Evolutionary conservation across 23 tunicate genomes (phyloP), one percentile per base, ranked within the genome.

Genomic region (Clavelina lepadiformis): DNA sequence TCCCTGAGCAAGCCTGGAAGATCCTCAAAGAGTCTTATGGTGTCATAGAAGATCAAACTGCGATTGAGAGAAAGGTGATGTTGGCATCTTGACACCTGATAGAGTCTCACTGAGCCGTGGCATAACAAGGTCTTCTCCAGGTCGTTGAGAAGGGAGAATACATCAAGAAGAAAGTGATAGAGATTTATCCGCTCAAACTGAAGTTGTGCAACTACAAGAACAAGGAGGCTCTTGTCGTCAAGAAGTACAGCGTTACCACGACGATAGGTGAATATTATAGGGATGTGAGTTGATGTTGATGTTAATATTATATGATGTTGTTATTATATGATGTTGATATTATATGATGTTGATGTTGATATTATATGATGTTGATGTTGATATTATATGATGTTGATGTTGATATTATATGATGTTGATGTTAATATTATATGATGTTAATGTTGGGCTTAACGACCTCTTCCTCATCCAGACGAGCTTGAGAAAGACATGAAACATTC

Each of bases 141-240:
- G 96, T 88, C 0, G 74, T 88, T 31, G 86, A 67, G 26, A 37
- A 34, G 4, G 96, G 96, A 58, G 36, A 38, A 15, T 70, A 51
- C 44, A 35, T 46, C 27, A 74, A 58, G 44, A 7, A 54, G n/a
- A 32, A 6, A 23, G 26, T 26, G 3, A 69, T 88, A 38, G 96
- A 88, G 63, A 50, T 88, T 37, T 88, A 88, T 67, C 96, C 96
- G 13, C 54, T 84, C 3, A 41, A 25, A n/a, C 46, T 88, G 8
- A 72, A 58, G 24, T 51, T 88, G 15, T 50, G 79, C 32, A 46
- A 27, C 21, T 84, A 80, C 34, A 58, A 69, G 23, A 41, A 69
- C 35, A 53, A 61, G 26, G 70, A 63, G 5, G 55, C 74, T 25
- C 38, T 62, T 36, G 13, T 46, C n/a, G 36, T 27, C 7, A 31